These are phyloP conservation scores for Synergus umbraculus DNA, from an alignment of 2,888 invertebrate genomes.

Conservation along the genomic window DNA sequence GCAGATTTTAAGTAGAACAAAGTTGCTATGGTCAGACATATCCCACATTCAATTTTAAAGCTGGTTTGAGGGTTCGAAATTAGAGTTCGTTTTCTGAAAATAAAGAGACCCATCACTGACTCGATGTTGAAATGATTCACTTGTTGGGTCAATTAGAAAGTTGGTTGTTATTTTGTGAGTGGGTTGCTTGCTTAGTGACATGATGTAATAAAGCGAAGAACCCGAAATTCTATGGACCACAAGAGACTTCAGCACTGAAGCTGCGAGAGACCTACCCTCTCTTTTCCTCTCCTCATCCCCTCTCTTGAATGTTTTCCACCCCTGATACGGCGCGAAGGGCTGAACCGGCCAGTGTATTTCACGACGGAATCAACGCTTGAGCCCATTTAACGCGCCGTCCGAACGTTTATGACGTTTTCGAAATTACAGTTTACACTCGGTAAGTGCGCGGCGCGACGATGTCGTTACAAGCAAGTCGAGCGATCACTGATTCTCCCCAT, in stretches of 20 bases:
- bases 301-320: conserved; percentile 46
- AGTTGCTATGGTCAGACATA: too few relatives aligned
- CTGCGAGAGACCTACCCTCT: conserved; percentile 58
- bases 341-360: conserved; percentile 72
- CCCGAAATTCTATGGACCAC: conserved; percentile 57
- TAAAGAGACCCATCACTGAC: too few relatives aligned
- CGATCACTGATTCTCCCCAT: conserved; percentile 23
- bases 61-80: too few relatives aligned
- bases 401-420: conserved; percentile 43
- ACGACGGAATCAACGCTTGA: conserved; percentile 65
- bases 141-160: conserved; percentile 6
- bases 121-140: not conserved
- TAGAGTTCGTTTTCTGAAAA: too few relatives aligned
- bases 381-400: conserved; percentile 48
- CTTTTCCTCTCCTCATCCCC: conserved; percentile 50
- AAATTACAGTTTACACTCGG: conserved; percentile 41
- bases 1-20: too few relatives aligned
- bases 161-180: conserved; percentile 9
- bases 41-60: too few relatives aligned
- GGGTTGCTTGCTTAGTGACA: conserved; percentile 9
- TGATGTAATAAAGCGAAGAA: conserved; percentile 32
- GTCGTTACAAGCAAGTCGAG: conserved; percentile 29
- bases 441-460: conserved; percentile 35
- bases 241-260: conserved; percentile 67
- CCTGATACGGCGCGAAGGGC: conserved; percentile 67